These are phyloP conservation scores for Thecocarcelia acutangulata DNA, from an alignment of 2,888 invertebrate species.

Conservation along the genomic window DNA sequence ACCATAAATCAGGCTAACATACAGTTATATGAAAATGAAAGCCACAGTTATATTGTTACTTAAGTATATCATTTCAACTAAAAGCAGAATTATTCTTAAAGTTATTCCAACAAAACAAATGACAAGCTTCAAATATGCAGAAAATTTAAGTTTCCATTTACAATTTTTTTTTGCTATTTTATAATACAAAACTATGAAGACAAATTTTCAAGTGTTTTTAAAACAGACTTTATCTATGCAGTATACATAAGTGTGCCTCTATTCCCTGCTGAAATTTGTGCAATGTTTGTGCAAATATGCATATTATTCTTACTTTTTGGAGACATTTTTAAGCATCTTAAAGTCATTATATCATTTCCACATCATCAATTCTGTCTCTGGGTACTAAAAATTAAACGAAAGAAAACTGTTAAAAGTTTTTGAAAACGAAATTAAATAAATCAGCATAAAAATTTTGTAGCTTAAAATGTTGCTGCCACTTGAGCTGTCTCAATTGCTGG, in stretches of 20 bases:
- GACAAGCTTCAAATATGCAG: too few species aligned
- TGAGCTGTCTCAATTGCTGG: not conserved
- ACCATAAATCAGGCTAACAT: too few species aligned
- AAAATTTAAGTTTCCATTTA: too few species aligned
- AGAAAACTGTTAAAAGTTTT: conserved; percentile 51
- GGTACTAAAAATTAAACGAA: conserved; percentile 26
- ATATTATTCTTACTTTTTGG: conserved; percentile 25
- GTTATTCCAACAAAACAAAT: too few species aligned
- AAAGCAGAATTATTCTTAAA: too few species aligned
- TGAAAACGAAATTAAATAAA: conserved; percentile 56
- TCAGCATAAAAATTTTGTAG: conserved; percentile 35
- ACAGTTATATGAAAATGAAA: too few species aligned
- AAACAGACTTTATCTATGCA: too few species aligned
- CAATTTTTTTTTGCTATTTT: too few species aligned
- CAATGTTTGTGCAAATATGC: not conserved
- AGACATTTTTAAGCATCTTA: conserved; percentile 54
- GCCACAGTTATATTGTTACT: too few species aligned
- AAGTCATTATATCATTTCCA: conserved; percentile 64
- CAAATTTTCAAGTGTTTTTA: not conserved
- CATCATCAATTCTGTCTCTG: conserved; percentile 58
- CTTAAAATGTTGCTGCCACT: conserved; percentile 5
- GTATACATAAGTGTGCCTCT: too few species aligned
- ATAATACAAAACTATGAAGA: conserved; percentile 12
- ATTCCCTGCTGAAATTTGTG: not conserved
- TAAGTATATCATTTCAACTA: too few species aligned